These are phyloP conservation scores for Crematogaster levior DNA, from an alignment of 2,888 invertebrate species.

Conservation along the genomic window DNA sequence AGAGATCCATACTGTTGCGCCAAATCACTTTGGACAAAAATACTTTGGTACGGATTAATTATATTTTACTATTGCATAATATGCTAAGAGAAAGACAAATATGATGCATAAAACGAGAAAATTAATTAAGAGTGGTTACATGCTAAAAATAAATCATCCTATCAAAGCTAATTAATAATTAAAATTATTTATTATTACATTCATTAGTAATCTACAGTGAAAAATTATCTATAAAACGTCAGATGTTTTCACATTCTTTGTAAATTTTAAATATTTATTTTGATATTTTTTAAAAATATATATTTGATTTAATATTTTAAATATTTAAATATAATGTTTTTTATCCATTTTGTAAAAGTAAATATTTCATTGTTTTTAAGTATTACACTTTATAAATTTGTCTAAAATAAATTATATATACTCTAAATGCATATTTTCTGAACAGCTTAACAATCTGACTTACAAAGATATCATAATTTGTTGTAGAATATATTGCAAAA, in stretches of 20 bases:
- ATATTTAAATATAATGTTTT: slow-evolving; percentile 1
- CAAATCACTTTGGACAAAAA: slow-evolving; percentile 99
- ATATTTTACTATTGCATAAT: slow-evolving; percentile 70
- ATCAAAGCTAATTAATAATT: slow-evolving; percentile 16
- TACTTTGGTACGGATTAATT: slow-evolving; percentile 98
- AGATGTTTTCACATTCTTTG: not conserved
- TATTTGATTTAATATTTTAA: not conserved
- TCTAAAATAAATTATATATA: not conserved
- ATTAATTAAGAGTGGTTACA: slow-evolving; percentile 67
- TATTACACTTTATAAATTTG: not conserved
- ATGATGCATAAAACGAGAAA: slow-evolving; percentile 61
- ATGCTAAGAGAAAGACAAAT: slow-evolving; percentile 47
- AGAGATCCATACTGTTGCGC: slow-evolving; percentile 97
- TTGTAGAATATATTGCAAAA: not conserved
- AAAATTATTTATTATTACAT: not conserved
- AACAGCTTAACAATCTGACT: not conserved
- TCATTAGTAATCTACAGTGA: slow-evolving; percentile 3
- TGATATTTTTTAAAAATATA: not conserved
- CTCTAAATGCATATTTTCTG: not conserved
- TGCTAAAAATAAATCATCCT: slow-evolving; percentile 24
- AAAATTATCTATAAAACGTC: not conserved
- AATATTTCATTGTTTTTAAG: not conserved
- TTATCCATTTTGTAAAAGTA: not conserved
- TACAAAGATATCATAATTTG: not conserved
- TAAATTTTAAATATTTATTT: not conserved